Conservation (phyloP, 1,140 invertebrate species). For the Acromyrmex charruanus region DNA sequence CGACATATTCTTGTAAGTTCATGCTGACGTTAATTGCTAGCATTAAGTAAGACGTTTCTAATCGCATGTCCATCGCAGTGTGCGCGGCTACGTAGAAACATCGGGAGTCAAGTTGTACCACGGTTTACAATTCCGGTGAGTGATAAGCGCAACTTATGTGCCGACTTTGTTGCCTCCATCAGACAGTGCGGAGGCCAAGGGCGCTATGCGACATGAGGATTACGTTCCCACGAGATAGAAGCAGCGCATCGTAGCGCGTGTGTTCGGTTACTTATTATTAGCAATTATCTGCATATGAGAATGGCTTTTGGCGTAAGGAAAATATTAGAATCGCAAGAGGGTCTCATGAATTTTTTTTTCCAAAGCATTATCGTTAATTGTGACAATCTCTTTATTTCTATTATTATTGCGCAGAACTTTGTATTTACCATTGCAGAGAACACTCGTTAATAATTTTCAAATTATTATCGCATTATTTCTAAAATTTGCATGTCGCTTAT, state of each 20-base stretch:
- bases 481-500: conserved; percentile 9
- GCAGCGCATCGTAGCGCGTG: neutral
- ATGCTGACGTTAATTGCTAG: conserved; percentile 63
- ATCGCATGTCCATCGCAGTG: conserved; percentile 60
- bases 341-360: neutral
- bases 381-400: neutral
- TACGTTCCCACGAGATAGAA: conserved; percentile 79
- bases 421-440: neutral
- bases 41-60: conserved; percentile 57
- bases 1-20: conserved; percentile 22
- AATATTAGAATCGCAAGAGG: conserved; percentile 5
- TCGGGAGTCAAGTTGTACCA: conserved; percentile 38
- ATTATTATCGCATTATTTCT: conserved; percentile 11
- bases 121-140: conserved; percentile 54
- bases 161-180: conserved; percentile 67
- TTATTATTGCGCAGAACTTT: neutral
- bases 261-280: conserved; percentile 77
- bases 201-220: conserved; percentile 67
- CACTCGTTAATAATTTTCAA: conserved; percentile 4
- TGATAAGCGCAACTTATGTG: conserved; percentile 69
- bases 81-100: neutral
- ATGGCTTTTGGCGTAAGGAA: conserved; percentile 49
- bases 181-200: conserved; percentile 58
- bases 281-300: conserved; percentile 77
- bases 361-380: neutral